A percentile compares a stretch with the other conserved stretches of the same genome.
Evolutionary conservation across 2,888 invertebrate species (phyloP).

Genomic region (Erebia aethiops): DNA sequence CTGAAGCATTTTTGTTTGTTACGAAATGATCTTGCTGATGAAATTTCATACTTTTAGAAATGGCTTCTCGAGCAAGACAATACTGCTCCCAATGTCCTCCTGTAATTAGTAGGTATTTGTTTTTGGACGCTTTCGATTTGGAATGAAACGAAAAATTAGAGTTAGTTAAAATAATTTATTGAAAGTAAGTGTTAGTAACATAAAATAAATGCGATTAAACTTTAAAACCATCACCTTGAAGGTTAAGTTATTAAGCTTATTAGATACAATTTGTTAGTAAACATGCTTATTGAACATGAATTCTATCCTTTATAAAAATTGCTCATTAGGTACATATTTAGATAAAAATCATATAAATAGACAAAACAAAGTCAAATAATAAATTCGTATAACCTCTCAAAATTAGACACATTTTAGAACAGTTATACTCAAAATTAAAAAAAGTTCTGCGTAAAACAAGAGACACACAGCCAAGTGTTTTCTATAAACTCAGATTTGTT

Average conservation of each 20-base stretch:
- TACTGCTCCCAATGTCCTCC: slow-evolving; percentile 68
- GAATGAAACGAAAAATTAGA: background rate
- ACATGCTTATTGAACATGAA: no score
- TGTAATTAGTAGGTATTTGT: slow-evolving; percentile 43
- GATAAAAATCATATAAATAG: no score
- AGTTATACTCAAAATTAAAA: no score
- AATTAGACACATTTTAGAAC: no score
- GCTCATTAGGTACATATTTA: no score
- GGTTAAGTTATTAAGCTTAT: background rate
- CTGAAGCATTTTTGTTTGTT: slow-evolving; percentile 51
- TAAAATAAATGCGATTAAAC: background rate
- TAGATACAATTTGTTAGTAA: no score
- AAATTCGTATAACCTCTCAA: no score
- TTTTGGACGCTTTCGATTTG: slow-evolving; percentile 8
- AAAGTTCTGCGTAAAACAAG: no score
- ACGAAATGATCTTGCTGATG: slow-evolving; percentile 41
- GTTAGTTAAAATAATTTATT: slow-evolving; percentile 4
- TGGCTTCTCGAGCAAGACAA: slow-evolving; percentile 62
- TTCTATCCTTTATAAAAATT: no score
- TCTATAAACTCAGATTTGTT: no score
- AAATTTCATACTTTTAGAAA: slow-evolving; percentile 62
- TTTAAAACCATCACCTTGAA: slow-evolving; percentile 5
- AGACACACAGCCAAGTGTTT: no score
- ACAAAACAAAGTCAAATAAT: no score
- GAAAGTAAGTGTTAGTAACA: slow-evolving; percentile 6